phyloP scores from a whole-genome alignment of 2,113 vertebrate species.

The Tor tambroides region DNA sequence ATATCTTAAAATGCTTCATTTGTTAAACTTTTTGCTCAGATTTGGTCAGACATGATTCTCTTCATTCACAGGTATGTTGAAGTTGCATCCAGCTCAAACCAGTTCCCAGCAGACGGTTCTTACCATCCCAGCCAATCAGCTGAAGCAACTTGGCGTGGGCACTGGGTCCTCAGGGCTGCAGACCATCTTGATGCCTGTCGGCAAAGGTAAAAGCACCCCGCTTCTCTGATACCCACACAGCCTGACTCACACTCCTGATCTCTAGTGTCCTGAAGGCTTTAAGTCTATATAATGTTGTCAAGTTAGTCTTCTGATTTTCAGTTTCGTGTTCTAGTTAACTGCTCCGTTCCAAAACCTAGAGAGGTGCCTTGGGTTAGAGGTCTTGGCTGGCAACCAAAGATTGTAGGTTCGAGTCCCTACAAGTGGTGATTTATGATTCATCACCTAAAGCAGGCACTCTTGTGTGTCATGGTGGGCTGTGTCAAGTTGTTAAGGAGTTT shows the following conservation, averaged over 20 bases:
- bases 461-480: neutral
- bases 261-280: neutral
- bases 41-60: neutral
- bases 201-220: slow-evolving; percentile 80
- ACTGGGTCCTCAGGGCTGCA: slow-evolving; percentile 83
- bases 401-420: neutral
- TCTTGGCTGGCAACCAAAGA: neutral
- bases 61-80: slow-evolving; percentile 83
- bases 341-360: neutral
- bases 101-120: slow-evolving; percentile 90
- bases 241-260: neutral
- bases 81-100: slow-evolving; percentile 89
- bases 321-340: neutral
- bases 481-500: neutral
- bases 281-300: neutral
- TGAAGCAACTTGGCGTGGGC: slow-evolving; percentile 88
- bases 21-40: neutral
- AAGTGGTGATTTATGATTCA: neutral
- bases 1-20: neutral
- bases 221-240: neutral
- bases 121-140: slow-evolving; percentile 91
- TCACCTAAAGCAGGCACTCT: neutral
- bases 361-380: neutral
- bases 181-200: slow-evolving; percentile 92
- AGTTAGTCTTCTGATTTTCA: neutral